Conservation (phyloP, 92 coral and sea anemone species). For the Meandrina meandrites region DNA sequence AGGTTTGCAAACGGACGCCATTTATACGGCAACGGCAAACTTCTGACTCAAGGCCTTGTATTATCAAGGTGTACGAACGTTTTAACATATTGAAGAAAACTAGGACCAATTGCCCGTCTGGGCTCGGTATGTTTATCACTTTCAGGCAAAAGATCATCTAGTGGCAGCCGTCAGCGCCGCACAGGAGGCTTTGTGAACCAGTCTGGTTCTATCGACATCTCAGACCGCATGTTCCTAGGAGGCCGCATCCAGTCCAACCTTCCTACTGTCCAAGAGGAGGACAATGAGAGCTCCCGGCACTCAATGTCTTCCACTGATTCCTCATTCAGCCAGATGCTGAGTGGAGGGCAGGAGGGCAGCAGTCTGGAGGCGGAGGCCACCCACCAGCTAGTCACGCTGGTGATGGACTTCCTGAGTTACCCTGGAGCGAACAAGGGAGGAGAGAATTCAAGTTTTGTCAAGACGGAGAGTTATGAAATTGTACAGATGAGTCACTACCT, state of each 20-base stretch:
- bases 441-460: conserved; percentile 66
- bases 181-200: conserved; percentile 77
- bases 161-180: conserved; percentile 72
- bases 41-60: not conserved
- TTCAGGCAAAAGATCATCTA: conserved; percentile 44
- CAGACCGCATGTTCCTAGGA: conserved; percentile 95
- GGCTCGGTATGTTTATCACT: not conserved
- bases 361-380: conserved; percentile 95
- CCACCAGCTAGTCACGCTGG: conserved; percentile 90
- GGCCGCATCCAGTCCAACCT: conserved; percentile 88
- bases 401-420: conserved; percentile 94
- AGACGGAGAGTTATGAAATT: conserved; percentile 90
- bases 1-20: not conserved
- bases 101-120: not conserved
- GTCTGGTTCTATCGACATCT: conserved; percentile 62
- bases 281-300: conserved; percentile 61
- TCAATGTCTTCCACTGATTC: conserved; percentile 61
- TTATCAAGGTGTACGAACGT: not conserved
- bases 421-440: conserved; percentile 81
- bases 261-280: conserved; percentile 96
- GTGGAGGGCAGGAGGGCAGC: conserved; percentile 42
- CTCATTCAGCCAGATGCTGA: conserved; percentile 31
- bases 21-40: not conserved
- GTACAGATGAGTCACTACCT: conserved; percentile 93
- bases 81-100: not conserved